Conservation (phyloP, 2,888 invertebrate genomes). For the Carpatolechia fugitivella region DNA sequence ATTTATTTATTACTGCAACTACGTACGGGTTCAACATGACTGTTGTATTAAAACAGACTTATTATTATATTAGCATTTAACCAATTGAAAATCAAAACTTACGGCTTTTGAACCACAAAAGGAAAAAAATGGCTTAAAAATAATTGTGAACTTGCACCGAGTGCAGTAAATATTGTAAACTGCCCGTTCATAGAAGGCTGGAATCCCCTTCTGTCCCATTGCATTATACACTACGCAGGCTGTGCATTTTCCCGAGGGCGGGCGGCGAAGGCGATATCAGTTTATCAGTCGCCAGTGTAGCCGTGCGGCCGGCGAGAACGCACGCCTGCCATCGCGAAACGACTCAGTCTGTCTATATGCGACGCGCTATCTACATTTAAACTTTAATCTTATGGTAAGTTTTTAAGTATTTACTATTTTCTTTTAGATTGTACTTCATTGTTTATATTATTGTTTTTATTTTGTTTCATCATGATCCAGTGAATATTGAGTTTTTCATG, state of each 20-base stretch:
- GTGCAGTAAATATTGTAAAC: background rate
- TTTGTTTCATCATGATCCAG: too few species aligned
- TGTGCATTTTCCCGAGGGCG: slow-evolving; percentile 3
- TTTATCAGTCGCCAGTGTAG: slow-evolving; percentile 37
- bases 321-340: slow-evolving; percentile 34
- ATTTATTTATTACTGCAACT: too few species aligned
- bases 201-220: background rate
- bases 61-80: too few species aligned
- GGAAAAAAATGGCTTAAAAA: too few species aligned
- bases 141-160: too few species aligned
- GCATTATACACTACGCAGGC: background rate
- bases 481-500: too few species aligned
- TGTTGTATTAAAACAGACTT: too few species aligned
- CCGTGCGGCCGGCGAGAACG: slow-evolving; percentile 33
- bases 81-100: too few species aligned
- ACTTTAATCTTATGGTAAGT: slow-evolving; percentile 39
- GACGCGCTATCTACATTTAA: slow-evolving; percentile 14
- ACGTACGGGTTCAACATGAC: too few species aligned
- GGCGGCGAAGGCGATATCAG: slow-evolving; percentile 32
- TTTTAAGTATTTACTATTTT: background rate
- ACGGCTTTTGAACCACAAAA: too few species aligned
- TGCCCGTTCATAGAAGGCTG: background rate
- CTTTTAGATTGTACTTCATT: too few species aligned
- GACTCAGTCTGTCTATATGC: background rate
- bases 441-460: too few species aligned